Evolutionary conservation across 2,797 vertebrate genomes (phyloP), one percentile per base, ranked within the genome.

Genomic region (Sebastes oblongus): DNA sequence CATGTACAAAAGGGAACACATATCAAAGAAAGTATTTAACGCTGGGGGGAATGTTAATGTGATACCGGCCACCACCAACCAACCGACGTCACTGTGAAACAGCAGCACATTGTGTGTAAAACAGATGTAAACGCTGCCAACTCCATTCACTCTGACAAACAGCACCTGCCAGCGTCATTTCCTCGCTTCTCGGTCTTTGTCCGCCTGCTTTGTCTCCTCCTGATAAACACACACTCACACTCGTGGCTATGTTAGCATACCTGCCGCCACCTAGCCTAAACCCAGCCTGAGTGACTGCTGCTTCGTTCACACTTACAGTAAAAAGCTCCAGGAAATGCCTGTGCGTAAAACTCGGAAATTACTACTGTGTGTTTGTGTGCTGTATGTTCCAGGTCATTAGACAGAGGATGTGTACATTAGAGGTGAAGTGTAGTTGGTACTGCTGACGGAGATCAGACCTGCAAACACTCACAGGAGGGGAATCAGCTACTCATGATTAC

Each of bases 161-260:
- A 54, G 24, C 16, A 27, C 56, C 36, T 50, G 66, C 42, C 55
- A 29, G 12, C 68, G 39, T 72, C 50, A 78, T 74, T 80, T 85
- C 61, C 80, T 61, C 22, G 1, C 12, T 14, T 56, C 50, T 59
- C 39, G 0, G 27, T 74, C 79, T 68, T 20, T 30, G 65, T 30
- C 24, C 12, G 10, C 56, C 86, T 84, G 83, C 72, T 88, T 72
- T 24, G 55, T 88, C 52, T 86, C 86, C 30, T 1, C 2, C 20
- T 52, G 65, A 78, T 80, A 89, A 85, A 87, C 84, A 85, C 81
- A 72, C 75, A 66, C 77, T 80, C 39, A 56, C 16, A n/a, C 66
- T 75, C 30, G 3, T n/a, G 25, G 36, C 76, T 32, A 4, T 89
- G 85, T 88, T 90, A 78, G 59, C 85, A 89, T 88, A 80, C 68